Evolutionary conservation across 2,113 vertebrate species (phyloP).

Genomic region (Poicephalus gulielmi): DNA sequence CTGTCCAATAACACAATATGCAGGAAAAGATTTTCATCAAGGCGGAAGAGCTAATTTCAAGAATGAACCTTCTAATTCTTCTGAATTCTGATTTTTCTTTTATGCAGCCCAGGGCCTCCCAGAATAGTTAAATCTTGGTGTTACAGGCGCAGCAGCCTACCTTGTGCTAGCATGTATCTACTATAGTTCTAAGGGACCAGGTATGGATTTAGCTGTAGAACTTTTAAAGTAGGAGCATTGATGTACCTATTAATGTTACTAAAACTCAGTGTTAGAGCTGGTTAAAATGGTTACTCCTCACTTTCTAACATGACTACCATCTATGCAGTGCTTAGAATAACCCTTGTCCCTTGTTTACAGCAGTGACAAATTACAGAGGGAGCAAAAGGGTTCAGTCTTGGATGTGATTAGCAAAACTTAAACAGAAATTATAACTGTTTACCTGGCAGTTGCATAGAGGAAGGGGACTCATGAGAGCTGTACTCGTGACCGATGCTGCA

Average conservation of each 20-base stretch:
- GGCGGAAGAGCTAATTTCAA: background rate
- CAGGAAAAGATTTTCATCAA: background rate
- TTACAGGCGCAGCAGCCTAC: background rate
- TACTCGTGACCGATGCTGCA: background rate
- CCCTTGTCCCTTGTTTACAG: background rate
- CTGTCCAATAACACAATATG: background rate
- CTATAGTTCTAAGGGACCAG: background rate
- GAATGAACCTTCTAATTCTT: background rate
- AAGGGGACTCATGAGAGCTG: background rate
- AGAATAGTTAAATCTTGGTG: background rate
- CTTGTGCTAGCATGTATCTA: background rate
- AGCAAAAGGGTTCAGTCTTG: background rate
- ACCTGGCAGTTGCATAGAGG: background rate
- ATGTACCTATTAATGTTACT: background rate
- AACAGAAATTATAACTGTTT: background rate
- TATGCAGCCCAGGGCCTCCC: background rate
- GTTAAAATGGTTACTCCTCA: background rate
- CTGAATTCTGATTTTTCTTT: background rate
- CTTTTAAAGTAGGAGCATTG: background rate
- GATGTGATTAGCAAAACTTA: background rate
- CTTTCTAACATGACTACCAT: background rate
- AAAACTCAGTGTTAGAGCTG: background rate
- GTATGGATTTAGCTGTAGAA: background rate
- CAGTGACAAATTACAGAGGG: background rate
- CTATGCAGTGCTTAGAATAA: background rate